phyloP scores from a whole-genome alignment of 2,113 vertebrate species.

The Anseranas semipalmata region DNA sequence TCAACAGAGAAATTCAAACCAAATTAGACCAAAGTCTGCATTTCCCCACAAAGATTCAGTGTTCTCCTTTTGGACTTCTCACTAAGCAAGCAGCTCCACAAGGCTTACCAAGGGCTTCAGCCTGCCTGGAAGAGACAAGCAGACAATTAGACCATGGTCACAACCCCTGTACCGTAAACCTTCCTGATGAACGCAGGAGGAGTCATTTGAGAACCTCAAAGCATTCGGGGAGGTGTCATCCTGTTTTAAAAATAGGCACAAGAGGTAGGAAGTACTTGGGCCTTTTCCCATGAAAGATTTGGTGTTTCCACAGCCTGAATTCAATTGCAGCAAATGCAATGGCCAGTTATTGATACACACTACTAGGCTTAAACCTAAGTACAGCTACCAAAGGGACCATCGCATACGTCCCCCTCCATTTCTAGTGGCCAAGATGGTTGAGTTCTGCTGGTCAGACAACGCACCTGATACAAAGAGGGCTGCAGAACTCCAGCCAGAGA shows the following conservation, averaged over 20 bases:
- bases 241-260: fast-evolving
- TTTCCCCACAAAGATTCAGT: background rate
- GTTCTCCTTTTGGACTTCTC: background rate
- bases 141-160: fast-evolving
- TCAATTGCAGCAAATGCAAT: fast-evolving
- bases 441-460: background rate
- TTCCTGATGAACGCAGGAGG: fast-evolving
- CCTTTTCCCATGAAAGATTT: background rate
- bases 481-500: background rate
- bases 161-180: fast-evolving
- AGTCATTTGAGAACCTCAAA: fast-evolving
- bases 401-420: fast-evolving
- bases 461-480: background rate
- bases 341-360: fast-evolving
- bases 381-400: background rate
- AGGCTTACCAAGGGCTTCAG: background rate
- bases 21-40: background rate
- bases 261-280: background rate
- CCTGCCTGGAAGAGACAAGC: background rate
- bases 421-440: fast-evolving
- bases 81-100: background rate
- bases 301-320: fast-evolving
- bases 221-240: fast-evolving
- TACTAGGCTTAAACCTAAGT: fast-evolving
- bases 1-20: background rate